Conservation (phyloP, 2,888 invertebrate genomes). For the Eucera pruinosa region DNA sequence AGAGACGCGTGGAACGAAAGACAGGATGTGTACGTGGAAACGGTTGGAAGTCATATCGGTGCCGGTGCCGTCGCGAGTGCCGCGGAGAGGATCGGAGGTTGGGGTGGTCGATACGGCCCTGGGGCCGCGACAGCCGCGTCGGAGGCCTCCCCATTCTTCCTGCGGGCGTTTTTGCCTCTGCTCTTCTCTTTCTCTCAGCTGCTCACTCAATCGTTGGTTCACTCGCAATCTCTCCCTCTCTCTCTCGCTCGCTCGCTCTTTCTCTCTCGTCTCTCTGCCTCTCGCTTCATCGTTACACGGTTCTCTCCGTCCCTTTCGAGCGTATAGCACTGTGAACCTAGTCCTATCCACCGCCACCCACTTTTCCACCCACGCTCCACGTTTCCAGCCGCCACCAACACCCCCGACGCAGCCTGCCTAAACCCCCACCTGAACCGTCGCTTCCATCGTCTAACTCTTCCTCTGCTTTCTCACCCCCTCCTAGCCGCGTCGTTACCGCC, state of each 20-base stretch:
- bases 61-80: conserved; percentile 65
- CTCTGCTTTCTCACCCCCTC: conserved; percentile 47
- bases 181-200: conserved; percentile 49
- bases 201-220: conserved; percentile 39
- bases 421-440: conserved; percentile 58
- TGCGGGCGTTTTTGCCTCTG: conserved; percentile 80
- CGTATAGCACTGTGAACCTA: conserved; percentile 53
- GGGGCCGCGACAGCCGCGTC: conserved; percentile 81
- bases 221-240: conserved; percentile 18
- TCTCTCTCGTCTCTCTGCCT: background rate
- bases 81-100: conserved; percentile 67
- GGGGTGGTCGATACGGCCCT: conserved; percentile 82
- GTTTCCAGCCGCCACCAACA: conserved; percentile 67
- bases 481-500: conserved; percentile 32
- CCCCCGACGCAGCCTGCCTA: conserved; percentile 62
- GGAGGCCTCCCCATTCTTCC: conserved; percentile 81
- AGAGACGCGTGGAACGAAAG: conserved; percentile 13
- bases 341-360: conserved; percentile 64
- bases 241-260: conserved; percentile 15
- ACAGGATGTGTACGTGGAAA: conserved; percentile 62
- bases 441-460: conserved; percentile 58
- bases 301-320: conserved; percentile 24
- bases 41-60: conserved; percentile 72
- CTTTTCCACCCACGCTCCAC: conserved; percentile 66
- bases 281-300: conserved; percentile 16